A percentile compares a stretch with the other conserved stretches of the same genome.
Evolutionary conservation across 2,113 vertebrate genomes (phyloP).

Genomic region (Amphiprion ocellaris): DNA sequence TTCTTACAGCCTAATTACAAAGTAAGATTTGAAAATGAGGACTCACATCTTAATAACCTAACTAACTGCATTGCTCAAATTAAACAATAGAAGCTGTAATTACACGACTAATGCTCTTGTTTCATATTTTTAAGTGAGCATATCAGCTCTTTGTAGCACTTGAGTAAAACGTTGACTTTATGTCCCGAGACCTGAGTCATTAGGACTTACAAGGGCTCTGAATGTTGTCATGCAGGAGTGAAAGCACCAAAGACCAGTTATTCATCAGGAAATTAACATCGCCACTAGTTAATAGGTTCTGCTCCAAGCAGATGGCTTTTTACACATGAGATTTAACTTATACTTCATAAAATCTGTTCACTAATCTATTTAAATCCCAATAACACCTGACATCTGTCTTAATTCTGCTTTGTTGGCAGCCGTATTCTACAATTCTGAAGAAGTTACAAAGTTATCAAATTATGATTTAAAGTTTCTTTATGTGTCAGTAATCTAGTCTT

Average conservation of each 20-base stretch:
- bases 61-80: constrained; percentile 70
- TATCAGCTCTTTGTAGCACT: constrained; percentile 9
- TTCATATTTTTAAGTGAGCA: constrained; percentile 31
- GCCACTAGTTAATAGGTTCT: not conserved
- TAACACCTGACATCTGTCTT: constrained; percentile 8
- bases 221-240: not conserved
- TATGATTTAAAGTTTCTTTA: not conserved
- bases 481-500: constrained; percentile 16
- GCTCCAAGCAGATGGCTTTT: constrained; percentile 4
- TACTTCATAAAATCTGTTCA: constrained; percentile 4
- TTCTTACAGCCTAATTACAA: constrained; percentile 76
- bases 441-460: not conserved
- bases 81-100: constrained; percentile 69
- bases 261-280: constrained; percentile 13
- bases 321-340: constrained; percentile 3
- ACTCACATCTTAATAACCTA: constrained; percentile 67
- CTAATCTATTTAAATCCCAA: constrained; percentile 34
- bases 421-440: not conserved
- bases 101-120: constrained; percentile 59
- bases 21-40: constrained; percentile 72
- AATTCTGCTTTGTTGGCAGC: not conserved
- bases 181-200: constrained; percentile 24
- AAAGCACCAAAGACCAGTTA: constrained; percentile 36
- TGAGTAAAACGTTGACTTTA: constrained; percentile 18
- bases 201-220: not conserved